Conservation (phyloP, 2,797 vertebrate genomes). For the Lithobates pipiens region DNA sequence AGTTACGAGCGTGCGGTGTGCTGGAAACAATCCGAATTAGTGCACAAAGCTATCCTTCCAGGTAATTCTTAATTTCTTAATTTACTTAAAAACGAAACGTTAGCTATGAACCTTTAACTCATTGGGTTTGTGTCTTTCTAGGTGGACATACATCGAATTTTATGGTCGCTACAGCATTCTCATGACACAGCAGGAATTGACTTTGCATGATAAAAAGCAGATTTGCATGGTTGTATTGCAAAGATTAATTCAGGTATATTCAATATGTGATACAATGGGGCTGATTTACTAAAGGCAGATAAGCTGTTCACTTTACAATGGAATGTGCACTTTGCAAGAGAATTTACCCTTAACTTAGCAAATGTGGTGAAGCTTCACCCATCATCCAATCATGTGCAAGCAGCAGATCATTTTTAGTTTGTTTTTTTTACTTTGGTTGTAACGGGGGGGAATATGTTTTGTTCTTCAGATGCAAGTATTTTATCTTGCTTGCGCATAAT, state of each 20-base stretch:
- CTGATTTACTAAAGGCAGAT: too few species aligned
- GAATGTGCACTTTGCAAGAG: too few species aligned
- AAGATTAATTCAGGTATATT: constrained; percentile 88
- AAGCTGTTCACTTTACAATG: too few species aligned
- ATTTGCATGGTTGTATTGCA: constrained; percentile 90
- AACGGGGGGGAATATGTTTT: too few species aligned
- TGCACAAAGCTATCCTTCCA: constrained; percentile 97
- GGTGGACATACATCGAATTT: constrained; percentile 98
- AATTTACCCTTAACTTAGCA: too few species aligned
- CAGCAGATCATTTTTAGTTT: too few species aligned
- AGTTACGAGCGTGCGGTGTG: constrained; percentile 94
- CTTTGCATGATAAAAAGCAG: constrained; percentile 85
- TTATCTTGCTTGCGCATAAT: too few species aligned
- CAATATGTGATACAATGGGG: too few species aligned
- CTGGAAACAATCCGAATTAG: constrained; percentile 96
- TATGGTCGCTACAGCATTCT: constrained; percentile 94
- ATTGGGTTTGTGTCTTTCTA: constrained; percentile 64
- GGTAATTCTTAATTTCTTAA: constrained; percentile 74
- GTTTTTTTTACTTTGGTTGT: too few species aligned
- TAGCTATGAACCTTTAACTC: neutral
- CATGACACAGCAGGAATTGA: constrained; percentile 87
- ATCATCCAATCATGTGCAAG: too few species aligned
- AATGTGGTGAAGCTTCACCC: too few species aligned
- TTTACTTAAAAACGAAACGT: neutral
- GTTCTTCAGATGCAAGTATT: too few species aligned